Percentiles rank a stretch among this genome's conserved stretches.
Conservation (phyloP, 2,888 invertebrate species). For the Hirtodrosophila cameraria region DNA sequence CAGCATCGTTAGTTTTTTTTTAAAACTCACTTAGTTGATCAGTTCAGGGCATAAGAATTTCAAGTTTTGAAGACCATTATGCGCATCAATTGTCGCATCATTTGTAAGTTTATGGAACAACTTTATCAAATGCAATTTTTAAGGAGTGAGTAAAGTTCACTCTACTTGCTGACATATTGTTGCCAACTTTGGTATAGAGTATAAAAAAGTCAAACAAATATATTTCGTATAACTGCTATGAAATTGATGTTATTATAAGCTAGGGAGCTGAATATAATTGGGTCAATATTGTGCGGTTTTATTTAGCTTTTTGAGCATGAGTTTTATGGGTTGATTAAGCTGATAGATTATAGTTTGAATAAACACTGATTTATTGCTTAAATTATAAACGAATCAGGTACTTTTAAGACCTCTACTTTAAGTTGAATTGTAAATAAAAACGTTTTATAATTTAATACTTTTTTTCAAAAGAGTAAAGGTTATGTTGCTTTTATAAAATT, state of each 20-base stretch:
- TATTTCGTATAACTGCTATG: conserved; percentile 3
- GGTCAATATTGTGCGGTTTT: conserved; percentile 14
- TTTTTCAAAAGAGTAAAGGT: too few species aligned
- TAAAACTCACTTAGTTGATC: conserved; percentile 11
- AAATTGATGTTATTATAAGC: conserved; percentile 1
- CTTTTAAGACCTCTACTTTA: not conserved
- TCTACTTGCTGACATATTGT: conserved; percentile 20
- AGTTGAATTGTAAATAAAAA: not conserved
- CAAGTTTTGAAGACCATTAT: conserved; percentile 1
- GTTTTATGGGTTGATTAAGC: not conserved
- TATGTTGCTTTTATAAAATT: too few species aligned
- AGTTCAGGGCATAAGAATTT: conserved; percentile 1
- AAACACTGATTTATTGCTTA: conserved; percentile 15
- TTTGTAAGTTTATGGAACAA: conserved; percentile 38
- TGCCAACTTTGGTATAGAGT: conserved; percentile 19
- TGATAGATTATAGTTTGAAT: not conserved
- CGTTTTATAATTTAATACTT: too few species aligned
- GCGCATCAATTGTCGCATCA: conserved; percentile 25
- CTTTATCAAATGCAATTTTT: conserved; percentile 44
- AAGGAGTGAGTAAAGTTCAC: not conserved
- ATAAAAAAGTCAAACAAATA: conserved; percentile 6
- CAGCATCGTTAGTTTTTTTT: conserved; percentile 23
- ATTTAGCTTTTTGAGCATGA: not conserved
- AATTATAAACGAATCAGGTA: not conserved
- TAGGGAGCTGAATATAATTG: not conserved